A percentile compares a stretch with the other conserved stretches of the same genome.
phyloP scores from a whole-genome alignment of 2,113 vertebrate genomes.

The Sinosuthora webbiana region DNA sequence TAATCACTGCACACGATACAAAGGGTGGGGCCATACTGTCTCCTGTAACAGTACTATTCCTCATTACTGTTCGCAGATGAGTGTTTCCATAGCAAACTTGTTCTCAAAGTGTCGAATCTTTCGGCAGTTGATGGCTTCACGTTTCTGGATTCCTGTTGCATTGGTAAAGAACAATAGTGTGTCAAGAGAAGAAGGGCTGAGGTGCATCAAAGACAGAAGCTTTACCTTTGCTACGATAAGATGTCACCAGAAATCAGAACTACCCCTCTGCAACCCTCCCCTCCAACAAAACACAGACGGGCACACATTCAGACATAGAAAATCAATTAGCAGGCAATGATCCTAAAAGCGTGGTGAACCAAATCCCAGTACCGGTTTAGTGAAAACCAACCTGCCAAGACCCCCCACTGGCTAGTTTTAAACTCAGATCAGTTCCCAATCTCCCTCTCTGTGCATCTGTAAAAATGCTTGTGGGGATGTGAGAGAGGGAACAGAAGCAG shows the following conservation, averaged over 20 bases:
- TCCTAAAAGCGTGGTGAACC: neutral
- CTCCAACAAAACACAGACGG: neutral
- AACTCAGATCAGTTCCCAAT: neutral
- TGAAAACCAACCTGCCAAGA: neutral
- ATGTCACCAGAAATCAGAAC: neutral
- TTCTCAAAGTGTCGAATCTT: conserved; percentile 92
- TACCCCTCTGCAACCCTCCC: no score
- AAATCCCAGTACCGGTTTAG: neutral
- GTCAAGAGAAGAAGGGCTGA: neutral
- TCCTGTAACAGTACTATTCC: conserved; percentile 16
- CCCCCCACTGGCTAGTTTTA: neutral
- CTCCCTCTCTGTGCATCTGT: neutral
- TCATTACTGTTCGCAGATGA: conserved; percentile 85
- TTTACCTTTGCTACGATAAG: neutral
- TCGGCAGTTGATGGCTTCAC: conserved; percentile 81
- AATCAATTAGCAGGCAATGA: neutral
- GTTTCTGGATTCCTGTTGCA: conserved; percentile 90
- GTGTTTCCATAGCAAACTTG: conserved; percentile 86
- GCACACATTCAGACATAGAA: accelerated
- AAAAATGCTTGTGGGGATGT: accelerated
- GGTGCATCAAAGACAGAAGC: neutral
- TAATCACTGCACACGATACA: conserved; percentile 81
- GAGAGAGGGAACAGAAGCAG: neutral
- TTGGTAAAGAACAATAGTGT: neutral
- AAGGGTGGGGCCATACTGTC: conserved; percentile 68